Evolutionary conservation across 2,888 invertebrate genomes (phyloP).

Genomic region (Lithophane socia): DNA sequence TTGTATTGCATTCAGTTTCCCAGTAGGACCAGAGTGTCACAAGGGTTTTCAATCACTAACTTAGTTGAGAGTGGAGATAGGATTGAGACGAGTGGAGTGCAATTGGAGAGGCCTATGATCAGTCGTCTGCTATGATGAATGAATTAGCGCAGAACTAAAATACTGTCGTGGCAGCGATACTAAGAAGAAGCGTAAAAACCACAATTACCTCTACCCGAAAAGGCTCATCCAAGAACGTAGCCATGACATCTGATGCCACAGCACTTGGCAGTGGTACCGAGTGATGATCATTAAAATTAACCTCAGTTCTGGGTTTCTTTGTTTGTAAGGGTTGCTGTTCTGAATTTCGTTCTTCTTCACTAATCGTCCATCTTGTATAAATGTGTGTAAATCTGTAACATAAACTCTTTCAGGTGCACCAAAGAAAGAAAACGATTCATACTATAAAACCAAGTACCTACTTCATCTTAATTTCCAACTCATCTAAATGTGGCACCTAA

Average conservation of each 20-base stretch:
- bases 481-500: background rate
- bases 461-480: background rate
- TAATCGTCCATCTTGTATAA: slow-evolving; percentile 79
- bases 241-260: slow-evolving; percentile 65
- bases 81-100: background rate
- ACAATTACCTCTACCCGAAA: slow-evolving; percentile 78
- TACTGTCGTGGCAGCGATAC: background rate
- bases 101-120: background rate
- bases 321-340: slow-evolving; percentile 60
- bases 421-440: background rate
- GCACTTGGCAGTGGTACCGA: slow-evolving; percentile 70
- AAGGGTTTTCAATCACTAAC: background rate
- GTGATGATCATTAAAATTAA: slow-evolving; percentile 78
- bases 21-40: background rate
- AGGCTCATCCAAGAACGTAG: slow-evolving; percentile 73
- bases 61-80: background rate
- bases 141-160: background rate
- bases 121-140: background rate
- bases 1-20: background rate
- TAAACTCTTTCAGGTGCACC: background rate
- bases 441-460: background rate
- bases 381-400: slow-evolving; percentile 77
- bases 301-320: slow-evolving; percentile 47
- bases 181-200: background rate
- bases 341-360: slow-evolving; percentile 73